phyloP scores from a whole-genome alignment of 2,888 invertebrate genomes.

The Nudaria mundana region DNA sequence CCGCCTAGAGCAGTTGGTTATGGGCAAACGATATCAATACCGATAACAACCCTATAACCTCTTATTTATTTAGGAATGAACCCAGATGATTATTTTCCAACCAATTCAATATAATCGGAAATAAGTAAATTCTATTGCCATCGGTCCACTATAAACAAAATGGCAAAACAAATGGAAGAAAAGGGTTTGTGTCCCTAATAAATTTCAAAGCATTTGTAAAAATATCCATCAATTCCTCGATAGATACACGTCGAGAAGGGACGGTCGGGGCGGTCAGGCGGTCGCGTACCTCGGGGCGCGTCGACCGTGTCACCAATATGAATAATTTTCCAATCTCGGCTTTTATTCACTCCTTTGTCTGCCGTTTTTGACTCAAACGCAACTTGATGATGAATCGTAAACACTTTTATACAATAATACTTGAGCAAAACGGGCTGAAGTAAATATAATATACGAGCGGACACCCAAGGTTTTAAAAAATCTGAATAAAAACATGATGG shows the following conservation, averaged over 20 bases:
- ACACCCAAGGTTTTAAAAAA: too few species aligned
- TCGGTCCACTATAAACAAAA: conserved; percentile 19
- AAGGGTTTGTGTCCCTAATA: conserved; percentile 39
- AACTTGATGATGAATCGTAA: conserved; percentile 56
- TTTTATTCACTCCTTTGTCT: conserved; percentile 61
- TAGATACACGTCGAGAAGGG: conserved; percentile 16
- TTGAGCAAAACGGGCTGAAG: too few species aligned
- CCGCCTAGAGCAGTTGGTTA: conserved; percentile 17
- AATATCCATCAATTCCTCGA: conserved; percentile 35
- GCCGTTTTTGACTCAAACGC: conserved; percentile 47
- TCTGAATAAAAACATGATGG: too few species aligned
- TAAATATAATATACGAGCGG: too few species aligned
- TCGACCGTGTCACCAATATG: conserved; percentile 57
- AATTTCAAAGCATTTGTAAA: conserved; percentile 46
- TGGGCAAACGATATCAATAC: too few species aligned
- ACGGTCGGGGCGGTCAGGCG: conserved; percentile 21
- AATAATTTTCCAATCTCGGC: conserved; percentile 68
- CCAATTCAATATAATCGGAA: conserved; percentile 6
- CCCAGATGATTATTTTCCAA: too few species aligned
- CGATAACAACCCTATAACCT: too few species aligned
- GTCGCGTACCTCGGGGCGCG: conserved; percentile 16
- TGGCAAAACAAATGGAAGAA: conserved; percentile 37
- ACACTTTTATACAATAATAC: conserved; percentile 40
- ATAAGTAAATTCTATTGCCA: conserved; percentile 12
- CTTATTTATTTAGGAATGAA: conserved; percentile 22